Evolutionary conservation across 2,113 vertebrate species (phyloP).

Genomic region (Leuciscus idus): DNA sequence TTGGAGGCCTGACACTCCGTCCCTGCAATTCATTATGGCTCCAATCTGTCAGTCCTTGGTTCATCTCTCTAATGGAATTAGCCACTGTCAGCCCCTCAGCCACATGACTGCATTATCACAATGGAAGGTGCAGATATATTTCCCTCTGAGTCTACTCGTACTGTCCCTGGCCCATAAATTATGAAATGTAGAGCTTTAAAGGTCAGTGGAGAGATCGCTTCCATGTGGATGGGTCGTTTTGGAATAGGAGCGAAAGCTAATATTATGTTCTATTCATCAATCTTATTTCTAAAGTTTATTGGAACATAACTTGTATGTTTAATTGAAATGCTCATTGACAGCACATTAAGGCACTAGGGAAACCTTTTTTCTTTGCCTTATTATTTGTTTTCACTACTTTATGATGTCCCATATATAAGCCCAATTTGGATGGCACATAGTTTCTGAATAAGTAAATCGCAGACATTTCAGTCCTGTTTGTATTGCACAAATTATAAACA

Average conservation of each 20-base stretch:
- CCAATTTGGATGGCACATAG: not conserved
- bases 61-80: conserved; percentile 85
- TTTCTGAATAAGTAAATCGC: too few relatives aligned
- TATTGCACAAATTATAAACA: not conserved
- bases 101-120: conserved; percentile 76
- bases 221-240: conserved; percentile 41
- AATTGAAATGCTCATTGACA: conserved; percentile 43
- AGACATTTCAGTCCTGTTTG: too few relatives aligned
- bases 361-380: not conserved
- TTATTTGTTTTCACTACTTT: not conserved
- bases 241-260: conserved; percentile 26
- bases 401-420: not conserved
- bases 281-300: conserved; percentile 54
- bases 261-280: conserved; percentile 49
- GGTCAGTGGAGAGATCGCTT: conserved; percentile 63
- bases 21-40: conserved; percentile 81
- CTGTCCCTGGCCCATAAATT: conserved; percentile 74
- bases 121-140: conserved; percentile 78
- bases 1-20: conserved; percentile 74
- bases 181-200: conserved; percentile 56
- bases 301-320: conserved; percentile 48
- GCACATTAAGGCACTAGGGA: not conserved
- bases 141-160: conserved; percentile 74
- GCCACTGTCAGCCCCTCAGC: conserved; percentile 61
- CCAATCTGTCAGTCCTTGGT: conserved; percentile 79